A percentile compares a stretch with the other conserved stretches of the same genome.
phyloP scores from a whole-genome alignment of 2,888 invertebrate genomes.

The Tenthredo amoena region DNA sequence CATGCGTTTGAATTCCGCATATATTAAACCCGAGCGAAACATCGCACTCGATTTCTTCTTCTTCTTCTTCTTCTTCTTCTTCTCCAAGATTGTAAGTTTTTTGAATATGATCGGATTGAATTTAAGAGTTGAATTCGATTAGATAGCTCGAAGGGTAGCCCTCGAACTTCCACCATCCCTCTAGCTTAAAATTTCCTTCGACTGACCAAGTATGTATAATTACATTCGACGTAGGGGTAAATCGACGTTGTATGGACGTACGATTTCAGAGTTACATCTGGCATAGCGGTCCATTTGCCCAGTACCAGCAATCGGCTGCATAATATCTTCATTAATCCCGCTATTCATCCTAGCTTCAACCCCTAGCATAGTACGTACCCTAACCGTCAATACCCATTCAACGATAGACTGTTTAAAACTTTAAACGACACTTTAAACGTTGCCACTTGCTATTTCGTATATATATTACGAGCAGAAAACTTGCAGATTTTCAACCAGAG shows the following conservation, averaged over 20 bases:
- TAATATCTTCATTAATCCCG: conserved; percentile 61
- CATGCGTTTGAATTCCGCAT: neutral
- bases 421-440: conserved; percentile 58
- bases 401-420: conserved; percentile 57
- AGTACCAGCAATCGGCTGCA: conserved; percentile 59
- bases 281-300: conserved; percentile 59
- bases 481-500: conserved; percentile 6
- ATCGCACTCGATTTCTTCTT: neutral
- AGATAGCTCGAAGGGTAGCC: neutral
- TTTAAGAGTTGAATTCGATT: neutral
- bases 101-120: neutral
- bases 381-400: conserved; percentile 24
- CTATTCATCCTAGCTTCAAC: conserved; percentile 25
- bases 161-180: neutral
- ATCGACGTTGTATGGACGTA: conserved; percentile 43
- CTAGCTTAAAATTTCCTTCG: neutral
- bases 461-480: conserved; percentile 6
- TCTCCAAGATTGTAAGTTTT: neutral
- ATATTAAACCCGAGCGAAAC: neutral
- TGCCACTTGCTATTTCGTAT: conserved; percentile 52
- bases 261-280: conserved; percentile 51
- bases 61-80: neutral
- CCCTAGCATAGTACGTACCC: neutral
- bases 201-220: conserved; percentile 23
- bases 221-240: conserved; percentile 12